phyloP scores from a whole-genome alignment of 2,888 invertebrate genomes.

The Cylloceria caligata region DNA sequence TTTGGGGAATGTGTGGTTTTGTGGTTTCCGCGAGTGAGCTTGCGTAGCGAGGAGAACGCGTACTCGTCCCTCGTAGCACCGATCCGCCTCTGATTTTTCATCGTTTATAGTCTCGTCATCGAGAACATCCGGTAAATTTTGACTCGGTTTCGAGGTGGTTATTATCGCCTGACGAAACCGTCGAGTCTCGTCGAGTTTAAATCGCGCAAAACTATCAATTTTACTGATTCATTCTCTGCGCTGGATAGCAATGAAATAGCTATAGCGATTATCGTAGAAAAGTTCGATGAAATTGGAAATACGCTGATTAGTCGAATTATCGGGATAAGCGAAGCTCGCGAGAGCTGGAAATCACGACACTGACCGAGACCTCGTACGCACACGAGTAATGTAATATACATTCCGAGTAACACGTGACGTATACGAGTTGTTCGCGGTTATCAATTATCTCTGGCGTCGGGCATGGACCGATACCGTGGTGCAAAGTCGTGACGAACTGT shows the following conservation, averaged over 20 bases:
- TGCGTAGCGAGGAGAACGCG: conserved; percentile 38
- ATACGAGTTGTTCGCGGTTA: conserved; percentile 56
- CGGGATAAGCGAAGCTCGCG: background rate
- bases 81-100: conserved; percentile 57
- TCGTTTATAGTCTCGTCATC: conserved; percentile 42
- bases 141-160: conserved; percentile 8
- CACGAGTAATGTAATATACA: background rate
- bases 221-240: background rate
- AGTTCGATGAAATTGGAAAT: conserved; percentile 1
- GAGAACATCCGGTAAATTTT: conserved; percentile 28
- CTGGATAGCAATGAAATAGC: background rate
- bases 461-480: conserved; percentile 59
- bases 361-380: conserved; percentile 33
- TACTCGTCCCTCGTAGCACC: conserved; percentile 19
- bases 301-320: background rate
- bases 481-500: conserved; percentile 51
- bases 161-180: conserved; percentile 42
- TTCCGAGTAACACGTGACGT: conserved; percentile 3
- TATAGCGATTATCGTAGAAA: background rate
- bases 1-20: conserved; percentile 83
- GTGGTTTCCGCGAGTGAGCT: conserved; percentile 79
- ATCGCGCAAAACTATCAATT: conserved; percentile 60
- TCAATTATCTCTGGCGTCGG: conserved; percentile 66
- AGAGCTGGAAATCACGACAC: conserved; percentile 8
- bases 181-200: conserved; percentile 55